Evolutionary conservation across 2,797 vertebrate species (phyloP), one percentile per base, ranked within the genome.

Genomic region (Tachyglossus aculeatus): DNA sequence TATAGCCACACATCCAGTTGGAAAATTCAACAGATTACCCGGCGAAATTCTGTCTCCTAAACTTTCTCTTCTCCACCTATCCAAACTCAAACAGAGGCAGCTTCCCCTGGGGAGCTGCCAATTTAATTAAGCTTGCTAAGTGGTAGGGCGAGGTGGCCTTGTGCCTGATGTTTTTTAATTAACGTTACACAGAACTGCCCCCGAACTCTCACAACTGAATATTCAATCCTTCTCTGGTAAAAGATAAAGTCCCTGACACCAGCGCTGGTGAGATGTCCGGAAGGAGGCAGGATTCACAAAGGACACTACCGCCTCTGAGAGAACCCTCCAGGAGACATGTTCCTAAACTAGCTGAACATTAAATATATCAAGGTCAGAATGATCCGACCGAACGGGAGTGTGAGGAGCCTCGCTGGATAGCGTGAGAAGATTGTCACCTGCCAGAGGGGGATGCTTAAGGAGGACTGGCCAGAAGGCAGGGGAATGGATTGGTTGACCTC

Each of bases 71-170:
- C 22, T 38, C 54, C 38, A 39, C n/a, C 58, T 34, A 50, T 63
- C 37, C 58, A 63, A 37, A 61, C 16, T 41, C 36, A 53, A 39
- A 59, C 62, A 71, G 37, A 54, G 67, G n/a, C n/a, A 57, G 43
- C 4, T 40, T 78, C 61, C 63, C 68, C 24, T 41, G 75, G 65
- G 68, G 69, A 64, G 10, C 63, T n/a, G 19, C 19, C 29, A n/a
- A 32, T 69, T 82, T 74, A 80, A 78, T 83, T 81, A 69, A 76
- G 69, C 74, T 52, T 51, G 63, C 27, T 33, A 60, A 59, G 25
- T 43, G 63, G 37, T 39, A 54, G 31, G 58, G 41, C 44, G 41
- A 36, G 43, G 54, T 51, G 52, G 40, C 40, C 37, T 63, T 68
- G 1, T 63, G 37, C 58, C 38, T 75, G 9, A 10, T 8, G 45